phyloP scores from a whole-genome alignment of 2,797 vertebrate genomes.

The Mus caroli region DNA sequence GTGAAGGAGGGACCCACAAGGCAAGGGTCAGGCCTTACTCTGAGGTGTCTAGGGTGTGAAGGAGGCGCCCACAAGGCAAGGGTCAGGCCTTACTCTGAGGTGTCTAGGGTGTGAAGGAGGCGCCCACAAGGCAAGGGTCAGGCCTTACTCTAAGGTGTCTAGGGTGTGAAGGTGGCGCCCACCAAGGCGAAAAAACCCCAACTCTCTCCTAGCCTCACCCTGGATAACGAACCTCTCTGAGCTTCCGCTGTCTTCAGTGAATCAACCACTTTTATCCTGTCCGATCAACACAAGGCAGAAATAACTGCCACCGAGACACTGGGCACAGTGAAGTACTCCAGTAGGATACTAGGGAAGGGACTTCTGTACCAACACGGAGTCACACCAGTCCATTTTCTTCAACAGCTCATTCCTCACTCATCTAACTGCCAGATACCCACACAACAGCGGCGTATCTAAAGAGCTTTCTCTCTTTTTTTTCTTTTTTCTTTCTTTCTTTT shows the following conservation, averaged over 20 bases:
- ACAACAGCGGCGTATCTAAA: not conserved
- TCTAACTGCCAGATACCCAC: not conserved
- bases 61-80: not conserved
- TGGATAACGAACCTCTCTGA: not conserved
- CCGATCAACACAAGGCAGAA: not conserved
- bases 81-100: not conserved
- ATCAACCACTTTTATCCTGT: not conserved
- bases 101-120: not conserved
- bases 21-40: not conserved
- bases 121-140: not conserved
- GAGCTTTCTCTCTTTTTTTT: not conserved
- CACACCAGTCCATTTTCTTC: constrained; percentile 9
- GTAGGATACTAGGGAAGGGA: not conserved
- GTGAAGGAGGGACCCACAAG: not conserved
- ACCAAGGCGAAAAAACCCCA: not conserved
- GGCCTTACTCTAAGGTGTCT: not conserved
- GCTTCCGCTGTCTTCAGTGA: not conserved
- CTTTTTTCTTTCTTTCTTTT: too few species aligned
- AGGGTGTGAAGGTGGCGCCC: not conserved
- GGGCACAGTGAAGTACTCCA: not conserved
- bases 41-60: not conserved
- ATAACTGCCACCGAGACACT: not conserved
- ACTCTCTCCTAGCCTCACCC: not conserved
- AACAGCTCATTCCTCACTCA: not conserved
- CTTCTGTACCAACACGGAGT: constrained; percentile 16